Conservation (phyloP, 2,113 vertebrate species). For the Crotalus helleri region DNA sequence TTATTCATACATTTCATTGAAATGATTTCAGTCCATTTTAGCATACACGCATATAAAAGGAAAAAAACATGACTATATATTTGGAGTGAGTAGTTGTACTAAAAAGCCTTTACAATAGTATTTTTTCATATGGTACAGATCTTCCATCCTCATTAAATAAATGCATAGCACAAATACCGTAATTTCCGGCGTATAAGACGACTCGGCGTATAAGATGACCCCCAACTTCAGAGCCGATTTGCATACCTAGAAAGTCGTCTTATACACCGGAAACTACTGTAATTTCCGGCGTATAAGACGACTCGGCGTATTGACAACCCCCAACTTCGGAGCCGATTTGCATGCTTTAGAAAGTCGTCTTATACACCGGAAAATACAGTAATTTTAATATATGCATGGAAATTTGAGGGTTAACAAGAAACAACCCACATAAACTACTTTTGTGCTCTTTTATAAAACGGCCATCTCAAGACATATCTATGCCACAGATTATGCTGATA, state of each 20-base stretch:
- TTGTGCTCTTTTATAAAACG: background rate
- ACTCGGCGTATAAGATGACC: too few relatives aligned
- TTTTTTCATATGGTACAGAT: background rate
- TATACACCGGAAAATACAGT: too few relatives aligned
- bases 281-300: background rate
- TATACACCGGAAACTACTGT: too few relatives aligned
- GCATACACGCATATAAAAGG: background rate
- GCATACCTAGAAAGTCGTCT: too few relatives aligned
- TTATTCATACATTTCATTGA: conserved; percentile 14
- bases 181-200: too few relatives aligned
- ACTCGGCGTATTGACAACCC: too few relatives aligned
- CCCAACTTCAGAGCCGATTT: too few relatives aligned
- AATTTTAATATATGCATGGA: background rate
- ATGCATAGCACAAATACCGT: background rate
- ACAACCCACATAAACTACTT: background rate
- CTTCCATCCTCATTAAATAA: background rate
- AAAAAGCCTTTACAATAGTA: conserved; percentile 14
- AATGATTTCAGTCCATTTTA: conserved; percentile 29
- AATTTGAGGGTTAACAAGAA: background rate
- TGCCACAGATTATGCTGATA: background rate
- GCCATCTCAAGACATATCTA: fast-evolving
- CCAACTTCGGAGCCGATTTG: too few relatives aligned
- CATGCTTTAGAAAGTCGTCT: too few relatives aligned
- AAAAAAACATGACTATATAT: background rate
- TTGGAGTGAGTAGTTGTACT: background rate